phyloP scores from a whole-genome alignment of 2,797 vertebrate genomes.

The Vespertilio murinus region DNA sequence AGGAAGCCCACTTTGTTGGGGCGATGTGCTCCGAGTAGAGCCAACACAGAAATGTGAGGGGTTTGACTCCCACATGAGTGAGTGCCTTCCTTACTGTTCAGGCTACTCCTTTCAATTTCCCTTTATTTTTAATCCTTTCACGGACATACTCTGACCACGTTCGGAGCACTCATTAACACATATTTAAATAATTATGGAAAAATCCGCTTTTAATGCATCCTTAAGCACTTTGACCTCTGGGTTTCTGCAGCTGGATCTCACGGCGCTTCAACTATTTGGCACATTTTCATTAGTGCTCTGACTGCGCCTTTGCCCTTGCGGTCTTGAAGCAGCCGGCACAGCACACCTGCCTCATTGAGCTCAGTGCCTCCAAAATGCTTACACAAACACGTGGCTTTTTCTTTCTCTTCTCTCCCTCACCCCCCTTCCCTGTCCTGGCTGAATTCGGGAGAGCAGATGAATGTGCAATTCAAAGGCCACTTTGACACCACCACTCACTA shows the following conservation, averaged over 20 bases:
- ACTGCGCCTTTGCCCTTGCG: neutral
- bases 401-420: neutral
- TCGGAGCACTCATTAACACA: conserved; percentile 71
- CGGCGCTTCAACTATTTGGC: conserved; percentile 67
- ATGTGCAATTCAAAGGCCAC: neutral
- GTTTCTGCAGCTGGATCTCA: conserved; percentile 73
- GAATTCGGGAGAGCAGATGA: neutral
- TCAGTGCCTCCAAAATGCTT: neutral
- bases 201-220: conserved; percentile 78
- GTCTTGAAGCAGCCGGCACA: conserved; percentile 29
- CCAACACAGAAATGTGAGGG: neutral
- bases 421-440: conserved; percentile 55
- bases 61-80: neutral
- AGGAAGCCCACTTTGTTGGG: neutral
- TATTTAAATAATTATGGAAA: conserved; percentile 77
- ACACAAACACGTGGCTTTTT: conserved; percentile 32
- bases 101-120: conserved; percentile 28
- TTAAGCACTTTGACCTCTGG: conserved; percentile 74
- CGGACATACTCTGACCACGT: neutral
- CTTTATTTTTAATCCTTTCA: conserved; percentile 29
- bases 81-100: neutral
- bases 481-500: neutral
- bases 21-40: neutral
- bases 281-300: conserved; percentile 29
- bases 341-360: conserved; percentile 56